Evolutionary conservation across 2,797 vertebrate species (phyloP), one percentile per base, ranked within the genome.

Genomic region (Fundulus diaphanus): DNA sequence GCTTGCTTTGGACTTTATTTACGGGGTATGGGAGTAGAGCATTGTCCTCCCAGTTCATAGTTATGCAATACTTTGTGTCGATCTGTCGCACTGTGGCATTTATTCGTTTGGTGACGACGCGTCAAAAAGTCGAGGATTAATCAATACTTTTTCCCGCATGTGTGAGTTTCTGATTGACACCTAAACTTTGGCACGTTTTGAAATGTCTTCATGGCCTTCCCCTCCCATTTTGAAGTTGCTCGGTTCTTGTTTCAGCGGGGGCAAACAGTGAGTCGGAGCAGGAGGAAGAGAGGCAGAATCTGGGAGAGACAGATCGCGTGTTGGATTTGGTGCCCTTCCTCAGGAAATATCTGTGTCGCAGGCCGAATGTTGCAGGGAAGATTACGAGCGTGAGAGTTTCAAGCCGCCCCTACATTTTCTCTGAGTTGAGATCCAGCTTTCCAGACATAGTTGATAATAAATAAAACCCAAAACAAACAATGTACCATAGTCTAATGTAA

Each of bases 321-420:
- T 88, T 90, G 89, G 90, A 87, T 93, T 85, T 67, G 76, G 86
- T 89, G 85, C 85, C 87, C 90, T 95, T 94, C 93, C 93, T 94
- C 93, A 95, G 95, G 94, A 95, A 95, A 94, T 95, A 89, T 93
- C 92, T 94, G 91, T 92, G 88, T 91, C 75, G 78, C 76, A 59
- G 78, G 82, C 82, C 87, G 86, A 88, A 80, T 83, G 86, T 83
- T 77, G 81, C 82, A 48, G 81, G 73, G 80, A 85, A 90, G 90
- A 89, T 92, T 91, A 85, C 44, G 72, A 92, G 90, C 82, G 83
- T 92, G 93, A 93, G 92, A 94, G 78, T 90, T 85, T 80, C 35
- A 57, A 79, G 76, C 82, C 73, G 79, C 74, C 82, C 68, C 67
- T 27, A 73, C 71, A 70, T 72, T 76, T 76, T 84, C 65, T 80